A percentile compares a stretch with the other conserved stretches of the same genome.
Evolutionary conservation across 2,113 vertebrate genomes (phyloP).

Genomic region (Atherinomorus stipes): DNA sequence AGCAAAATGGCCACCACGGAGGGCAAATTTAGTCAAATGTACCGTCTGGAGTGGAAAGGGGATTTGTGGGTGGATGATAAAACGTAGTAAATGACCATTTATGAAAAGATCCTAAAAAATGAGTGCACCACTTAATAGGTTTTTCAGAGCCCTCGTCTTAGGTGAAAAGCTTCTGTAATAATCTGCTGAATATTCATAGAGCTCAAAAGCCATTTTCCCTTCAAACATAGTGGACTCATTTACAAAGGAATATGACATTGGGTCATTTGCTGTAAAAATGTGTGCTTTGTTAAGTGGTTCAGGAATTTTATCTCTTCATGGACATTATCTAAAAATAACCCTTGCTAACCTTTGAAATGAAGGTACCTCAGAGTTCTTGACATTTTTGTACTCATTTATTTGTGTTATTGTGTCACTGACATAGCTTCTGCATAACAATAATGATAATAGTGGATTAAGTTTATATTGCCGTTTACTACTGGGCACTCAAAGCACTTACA

Average conservation of each 20-base stretch:
- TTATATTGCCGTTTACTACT: too few relatives aligned
- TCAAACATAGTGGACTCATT: slow-evolving; percentile 29
- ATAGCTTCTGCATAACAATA: not conserved
- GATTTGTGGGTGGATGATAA: slow-evolving; percentile 28
- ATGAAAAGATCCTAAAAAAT: slow-evolving; percentile 10
- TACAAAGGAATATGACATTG: slow-evolving; percentile 30
- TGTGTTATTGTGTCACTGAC: not conserved
- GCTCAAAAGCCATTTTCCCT: slow-evolving; percentile 36
- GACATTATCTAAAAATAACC: not conserved
- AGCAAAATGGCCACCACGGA: slow-evolving; percentile 52
- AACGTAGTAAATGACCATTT: slow-evolving; percentile 16
- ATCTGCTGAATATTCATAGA: slow-evolving; percentile 57
- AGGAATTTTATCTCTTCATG: not conserved
- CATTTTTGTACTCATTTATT: not conserved
- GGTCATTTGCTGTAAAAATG: slow-evolving; percentile 14
- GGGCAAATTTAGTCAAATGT: slow-evolving; percentile 22
- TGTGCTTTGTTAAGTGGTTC: slow-evolving; percentile 4
- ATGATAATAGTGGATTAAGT: too few relatives aligned
- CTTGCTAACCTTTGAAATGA: not conserved
- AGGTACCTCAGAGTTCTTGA: not conserved
- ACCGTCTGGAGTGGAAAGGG: slow-evolving; percentile 14
- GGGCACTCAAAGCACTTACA: too few relatives aligned
- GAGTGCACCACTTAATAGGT: slow-evolving; percentile 11
- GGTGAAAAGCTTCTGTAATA: slow-evolving; percentile 41
- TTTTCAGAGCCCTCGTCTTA: slow-evolving; percentile 13